phyloP scores from a whole-genome alignment of 1,140 invertebrate genomes.

The Himalopsyche phryganea region DNA sequence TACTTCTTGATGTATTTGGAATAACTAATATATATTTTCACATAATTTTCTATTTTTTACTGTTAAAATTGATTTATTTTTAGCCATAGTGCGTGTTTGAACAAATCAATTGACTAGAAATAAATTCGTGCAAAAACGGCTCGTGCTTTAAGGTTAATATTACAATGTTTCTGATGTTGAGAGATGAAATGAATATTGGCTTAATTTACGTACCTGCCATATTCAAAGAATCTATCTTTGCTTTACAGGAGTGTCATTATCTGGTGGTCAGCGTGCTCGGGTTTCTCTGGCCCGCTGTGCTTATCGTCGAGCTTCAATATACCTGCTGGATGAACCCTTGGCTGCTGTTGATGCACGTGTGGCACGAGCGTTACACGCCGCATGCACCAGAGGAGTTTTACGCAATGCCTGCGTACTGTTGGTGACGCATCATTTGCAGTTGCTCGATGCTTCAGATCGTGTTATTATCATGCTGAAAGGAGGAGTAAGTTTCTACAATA shows the following conservation, averaged over 20 bases:
- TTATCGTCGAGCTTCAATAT: constrained; percentile 60
- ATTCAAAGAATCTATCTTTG: too few species aligned
- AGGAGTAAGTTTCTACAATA: constrained; percentile 33
- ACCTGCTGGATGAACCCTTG: constrained; percentile 60
- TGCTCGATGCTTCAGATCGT: constrained; percentile 54
- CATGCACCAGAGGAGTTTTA: constrained; percentile 41
- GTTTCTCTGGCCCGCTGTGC: constrained; percentile 63
- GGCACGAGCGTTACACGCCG: constrained; percentile 38
- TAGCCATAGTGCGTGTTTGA: too few species aligned
- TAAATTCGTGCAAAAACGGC: too few species aligned
- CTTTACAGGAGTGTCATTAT: constrained; percentile 45
- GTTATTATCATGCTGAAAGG: constrained; percentile 51
- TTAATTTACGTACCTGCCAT: too few species aligned
- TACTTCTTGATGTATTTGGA: too few species aligned
- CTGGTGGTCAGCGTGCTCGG: constrained; percentile 65
- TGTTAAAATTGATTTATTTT: too few species aligned
- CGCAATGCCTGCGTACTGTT: constrained; percentile 48
- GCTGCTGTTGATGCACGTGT: constrained; percentile 62
- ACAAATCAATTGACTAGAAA: too few species aligned
- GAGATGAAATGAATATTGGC: background rate
- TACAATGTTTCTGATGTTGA: background rate
- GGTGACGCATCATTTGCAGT: constrained; percentile 65
- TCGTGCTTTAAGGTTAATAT: background rate
- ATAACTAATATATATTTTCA: too few species aligned
- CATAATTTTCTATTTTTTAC: too few species aligned